Evolutionary conservation across 2,113 vertebrate species (phyloP), one percentile per base, ranked within the genome.

Genomic region (Motacilla alba): DNA sequence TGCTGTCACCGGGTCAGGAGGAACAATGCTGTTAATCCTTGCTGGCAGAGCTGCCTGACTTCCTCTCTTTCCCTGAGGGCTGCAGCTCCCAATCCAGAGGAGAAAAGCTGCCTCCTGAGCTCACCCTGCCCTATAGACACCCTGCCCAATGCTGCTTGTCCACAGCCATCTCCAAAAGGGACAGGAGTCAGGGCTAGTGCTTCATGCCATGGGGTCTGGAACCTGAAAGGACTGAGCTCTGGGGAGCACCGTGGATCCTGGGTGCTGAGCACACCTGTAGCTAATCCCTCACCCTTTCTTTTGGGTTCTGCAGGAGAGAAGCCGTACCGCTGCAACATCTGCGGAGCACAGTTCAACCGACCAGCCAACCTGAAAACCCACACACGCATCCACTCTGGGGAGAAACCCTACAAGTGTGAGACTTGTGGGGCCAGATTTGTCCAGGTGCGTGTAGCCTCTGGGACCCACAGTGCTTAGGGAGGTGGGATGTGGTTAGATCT

Each of bases 401-500:
- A 99, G 96, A 99, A 99, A 97, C 99, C 99, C 31, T 99, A 99
- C 97, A 99, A 99, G 97, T 99, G 99, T 10, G 99, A 99, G 95
- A 99, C 99, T 0, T 99, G 98, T 0, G 98, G 98, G 16, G 98
- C 98, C 66, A 97, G 98, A 90, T 98, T 98, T 60, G 98, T 98
- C 27, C 98, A 98, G 98, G 98, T 98, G 35, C 3, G 84, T 81
- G 12, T 46, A n/a, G 28, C 55, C 24, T 56, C 72, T 43, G 86
- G 13, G 33, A 33, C 39, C 75, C 3, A 0, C 43, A 13, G 46
- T 33, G 44, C 35, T 30, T 43, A 52, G 76, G 76, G 39, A 53
- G 35, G 59, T 78, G 64, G 68, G 39, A 31, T 14, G 0, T 19
- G 27, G 41, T 22, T 1, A 2, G 47, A 69, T 23, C 49, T 60